These are phyloP conservation scores for Plagodis dolabraria DNA, from an alignment of 2,888 invertebrate species.

Conservation along the genomic window DNA sequence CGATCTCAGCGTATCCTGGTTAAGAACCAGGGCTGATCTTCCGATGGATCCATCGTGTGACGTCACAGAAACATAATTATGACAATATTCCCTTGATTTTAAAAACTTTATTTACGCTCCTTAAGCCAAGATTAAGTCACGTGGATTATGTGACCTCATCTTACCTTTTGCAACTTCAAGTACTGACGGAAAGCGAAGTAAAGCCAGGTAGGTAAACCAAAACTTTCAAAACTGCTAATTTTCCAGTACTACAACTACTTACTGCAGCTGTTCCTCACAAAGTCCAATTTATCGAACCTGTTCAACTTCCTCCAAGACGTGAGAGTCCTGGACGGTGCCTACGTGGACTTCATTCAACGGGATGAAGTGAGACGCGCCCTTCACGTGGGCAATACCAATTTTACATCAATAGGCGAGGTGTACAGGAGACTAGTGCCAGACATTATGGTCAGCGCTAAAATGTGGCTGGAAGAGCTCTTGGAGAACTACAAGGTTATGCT, in stretches of 20 bases:
- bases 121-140: too few species aligned
- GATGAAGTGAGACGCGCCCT: constrained; percentile 75
- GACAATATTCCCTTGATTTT: too few species aligned
- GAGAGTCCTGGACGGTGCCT: constrained; percentile 65
- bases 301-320: constrained; percentile 81
- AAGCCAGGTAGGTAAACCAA: too few species aligned
- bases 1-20: too few species aligned
- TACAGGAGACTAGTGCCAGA: constrained; percentile 80
- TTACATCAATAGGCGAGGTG: constrained; percentile 78
- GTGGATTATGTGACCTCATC: too few species aligned
- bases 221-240: not conserved
- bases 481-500: constrained; percentile 85
- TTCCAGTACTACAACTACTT: constrained; percentile 81
- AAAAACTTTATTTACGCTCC: too few species aligned
- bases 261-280: constrained; percentile 69
- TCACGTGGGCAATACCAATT: constrained; percentile 81
- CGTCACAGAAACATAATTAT: too few species aligned
- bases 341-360: constrained; percentile 72
- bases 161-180: too few species aligned
- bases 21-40: too few species aligned
- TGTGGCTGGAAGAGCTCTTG: constrained; percentile 81
- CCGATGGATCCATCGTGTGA: too few species aligned
- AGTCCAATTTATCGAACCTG: constrained; percentile 73
- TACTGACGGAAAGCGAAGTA: too few species aligned
- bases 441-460: constrained; percentile 85